These are phyloP conservation scores for Saccostrea glomerata DNA, from an alignment of 1,140 invertebrate species.

Conservation along the genomic window DNA sequence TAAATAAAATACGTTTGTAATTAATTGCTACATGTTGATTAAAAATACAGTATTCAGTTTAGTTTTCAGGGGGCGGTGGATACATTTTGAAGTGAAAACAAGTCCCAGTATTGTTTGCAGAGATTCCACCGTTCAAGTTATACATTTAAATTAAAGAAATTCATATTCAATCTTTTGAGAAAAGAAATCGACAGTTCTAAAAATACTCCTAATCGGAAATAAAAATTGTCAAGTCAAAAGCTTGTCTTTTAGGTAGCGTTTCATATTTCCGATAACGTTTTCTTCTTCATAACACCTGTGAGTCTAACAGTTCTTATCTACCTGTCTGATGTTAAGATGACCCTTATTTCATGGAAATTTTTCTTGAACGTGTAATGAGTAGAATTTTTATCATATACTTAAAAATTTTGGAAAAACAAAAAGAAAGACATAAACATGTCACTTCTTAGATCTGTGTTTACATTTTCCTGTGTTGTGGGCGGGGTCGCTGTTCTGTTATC, in stretches of 20 bases:
- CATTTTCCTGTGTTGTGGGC: conserved; percentile 14
- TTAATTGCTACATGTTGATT: too few species aligned
- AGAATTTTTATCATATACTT: background rate
- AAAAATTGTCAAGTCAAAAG: background rate
- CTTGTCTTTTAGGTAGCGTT: background rate
- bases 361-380: background rate
- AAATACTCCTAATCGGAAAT: background rate
- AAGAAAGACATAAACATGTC: conserved; percentile 11
- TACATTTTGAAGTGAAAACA: too few species aligned
- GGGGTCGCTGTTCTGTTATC: conserved; percentile 38
- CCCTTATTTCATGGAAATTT: background rate
- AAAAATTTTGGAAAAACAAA: background rate
- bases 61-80: too few species aligned
- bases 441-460: conserved; percentile 32
- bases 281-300: background rate
- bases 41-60: too few species aligned
- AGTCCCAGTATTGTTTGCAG: too few species aligned
- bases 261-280: background rate
- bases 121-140: background rate
- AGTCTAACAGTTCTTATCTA: conserved; percentile 11
- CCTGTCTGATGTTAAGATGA: background rate
- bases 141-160: background rate
- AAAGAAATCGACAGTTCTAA: too few species aligned
- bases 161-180: too few species aligned
- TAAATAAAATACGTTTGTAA: too few species aligned